These are phyloP conservation scores for Agrotis clavis DNA, from an alignment of 2,888 invertebrate species.

Conservation along the genomic window DNA sequence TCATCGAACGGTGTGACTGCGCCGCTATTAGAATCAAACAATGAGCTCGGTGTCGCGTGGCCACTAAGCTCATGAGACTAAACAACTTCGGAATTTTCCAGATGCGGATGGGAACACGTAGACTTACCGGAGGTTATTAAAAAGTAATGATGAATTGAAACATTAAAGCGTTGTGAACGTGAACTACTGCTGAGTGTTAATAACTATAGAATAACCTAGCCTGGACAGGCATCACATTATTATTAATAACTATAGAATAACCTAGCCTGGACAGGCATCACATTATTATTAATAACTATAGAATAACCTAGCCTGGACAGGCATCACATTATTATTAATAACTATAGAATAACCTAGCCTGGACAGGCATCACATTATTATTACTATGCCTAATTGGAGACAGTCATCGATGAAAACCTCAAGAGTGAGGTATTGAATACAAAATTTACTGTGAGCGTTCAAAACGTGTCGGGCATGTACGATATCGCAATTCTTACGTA, in stretches of 20 bases:
- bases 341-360: conserved; percentile 18
- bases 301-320: conserved; percentile 10
- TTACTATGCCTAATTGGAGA: conserved; percentile 61
- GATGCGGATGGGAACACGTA: conserved; percentile 73
- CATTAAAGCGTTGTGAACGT: conserved; percentile 30
- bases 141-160: conserved; percentile 55
- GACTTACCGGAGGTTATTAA: conserved; percentile 63
- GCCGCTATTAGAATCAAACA: conserved; percentile 85
- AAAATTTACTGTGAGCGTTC: conserved; percentile 72
- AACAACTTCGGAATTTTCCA: conserved; percentile 81
- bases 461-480: conserved; percentile 79
- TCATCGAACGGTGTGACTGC: conserved; percentile 85
- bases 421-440: conserved; percentile 74
- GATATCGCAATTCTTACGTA: conserved; percentile 79
- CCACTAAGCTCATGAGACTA: conserved; percentile 80
- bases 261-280: conserved; percentile 4
- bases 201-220: conserved; percentile 17
- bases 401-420: conserved; percentile 72
- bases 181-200: conserved; percentile 26
- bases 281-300: conserved; percentile 45
- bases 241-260: conserved; percentile 38
- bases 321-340: conserved; percentile 29
- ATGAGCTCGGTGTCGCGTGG: conserved; percentile 85
- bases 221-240: conserved; percentile 21
- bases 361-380: conserved; percentile 24